Evolutionary conservation across 2,888 invertebrate genomes (phyloP), one percentile per base, ranked within the genome.

Genomic region (Pteria penguin): DNA sequence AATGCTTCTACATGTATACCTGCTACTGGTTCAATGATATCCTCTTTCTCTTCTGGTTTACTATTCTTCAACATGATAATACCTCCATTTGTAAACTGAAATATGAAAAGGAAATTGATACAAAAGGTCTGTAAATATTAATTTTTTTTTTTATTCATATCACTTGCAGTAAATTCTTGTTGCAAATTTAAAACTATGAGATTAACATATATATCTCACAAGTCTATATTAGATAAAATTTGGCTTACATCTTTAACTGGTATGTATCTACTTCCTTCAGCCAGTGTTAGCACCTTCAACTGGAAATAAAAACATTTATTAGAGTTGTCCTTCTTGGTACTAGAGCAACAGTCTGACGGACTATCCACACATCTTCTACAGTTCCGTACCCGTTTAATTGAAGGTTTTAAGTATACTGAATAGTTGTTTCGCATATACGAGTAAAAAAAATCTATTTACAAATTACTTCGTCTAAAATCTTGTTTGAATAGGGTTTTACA

Each of bases 31-130:
- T 98, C 98, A 1, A 98, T 98, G 62, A 98, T 94, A 76, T 95
- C 95, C 91, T 98, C 97, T 72, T 96, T 95, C 82, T 94, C 94
- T 0, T 94, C 95, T 8, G 96, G 95, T 72, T 96, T 96, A 74
- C 95, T 94, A 91, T 98, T 97, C 86, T 96, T 95, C 87, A 99
- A 94, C 95, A 99, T 96, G 62, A 99, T 96, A 87, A 99, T 97
- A 24, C 99, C 99, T 29, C 99, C 99, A 89, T 97, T 97, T 27
- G 95, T 94, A 14, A 97, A 85, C 84, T 87, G 73, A 24, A 75
- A 58, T 18, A 58, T 32, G 26, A n/a, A 72, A 24, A 14, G n/a
- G 11, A 22, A 65, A 33, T 0, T 2, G 3, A 58, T 26, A 58
- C n/a, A 24, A 0, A 26, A 58, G 14, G 31, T 32, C 31, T 31